Conservation (phyloP, 1,140 invertebrate species). For the Aphidius ervi region DNA sequence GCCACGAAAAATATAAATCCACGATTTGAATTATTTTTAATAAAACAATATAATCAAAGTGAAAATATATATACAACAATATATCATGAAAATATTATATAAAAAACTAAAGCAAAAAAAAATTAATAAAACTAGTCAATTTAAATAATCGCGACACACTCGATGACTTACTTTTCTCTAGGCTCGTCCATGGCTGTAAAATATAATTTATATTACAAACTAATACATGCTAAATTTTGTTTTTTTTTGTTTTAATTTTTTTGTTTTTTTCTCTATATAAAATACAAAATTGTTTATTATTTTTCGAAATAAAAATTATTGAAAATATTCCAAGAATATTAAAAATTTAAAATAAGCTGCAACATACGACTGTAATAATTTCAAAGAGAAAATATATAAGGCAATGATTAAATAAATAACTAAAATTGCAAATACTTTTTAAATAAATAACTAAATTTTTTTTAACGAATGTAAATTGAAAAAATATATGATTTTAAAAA, state of each 20-base stretch:
- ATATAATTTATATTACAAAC: conserved; percentile 37
- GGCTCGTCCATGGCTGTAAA: conserved; percentile 79
- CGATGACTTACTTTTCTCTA: conserved; percentile 71
- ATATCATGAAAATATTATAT: conserved; percentile 7
- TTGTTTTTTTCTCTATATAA: neutral
- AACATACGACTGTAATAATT: neutral
- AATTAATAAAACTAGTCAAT: conserved; percentile 18
- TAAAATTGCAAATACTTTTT: too few relatives aligned
- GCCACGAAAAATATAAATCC: neutral
- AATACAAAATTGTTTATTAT: conserved; percentile 1
- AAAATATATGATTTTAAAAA: neutral
- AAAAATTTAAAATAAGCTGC: neutral
- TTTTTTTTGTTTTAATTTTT: neutral
- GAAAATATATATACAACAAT: conserved; percentile 3
- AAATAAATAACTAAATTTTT: too few relatives aligned
- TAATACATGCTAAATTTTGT: neutral
- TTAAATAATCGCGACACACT: conserved; percentile 17
- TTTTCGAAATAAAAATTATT: neutral
- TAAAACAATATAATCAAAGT: conserved; percentile 17
- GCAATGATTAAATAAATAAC: too few relatives aligned
- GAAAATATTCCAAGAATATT: too few relatives aligned
- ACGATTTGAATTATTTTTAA: neutral
- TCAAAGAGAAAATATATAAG: too few relatives aligned
- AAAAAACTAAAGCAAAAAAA: conserved; percentile 22
- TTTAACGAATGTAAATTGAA: too few relatives aligned